Evolutionary conservation across 2,113 vertebrate species (phyloP).

Genomic region (Chrysemys picta): DNA sequence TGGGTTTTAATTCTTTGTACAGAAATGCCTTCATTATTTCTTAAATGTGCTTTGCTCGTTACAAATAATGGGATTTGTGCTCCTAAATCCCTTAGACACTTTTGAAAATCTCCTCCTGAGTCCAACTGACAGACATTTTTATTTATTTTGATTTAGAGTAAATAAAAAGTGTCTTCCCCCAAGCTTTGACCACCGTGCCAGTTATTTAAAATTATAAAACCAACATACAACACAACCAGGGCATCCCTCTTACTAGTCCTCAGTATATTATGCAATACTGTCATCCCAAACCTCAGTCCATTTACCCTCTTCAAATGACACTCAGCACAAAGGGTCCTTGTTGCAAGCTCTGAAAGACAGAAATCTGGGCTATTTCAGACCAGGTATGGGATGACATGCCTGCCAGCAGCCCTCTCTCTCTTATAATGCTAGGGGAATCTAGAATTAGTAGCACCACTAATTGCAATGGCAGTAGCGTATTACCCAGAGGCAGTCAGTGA

Average conservation of each 20-base stretch:
- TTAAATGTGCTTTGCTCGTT: constrained; percentile 39
- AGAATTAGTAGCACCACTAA: not conserved
- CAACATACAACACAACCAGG: not conserved
- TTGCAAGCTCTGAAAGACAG: not conserved
- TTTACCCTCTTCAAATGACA: not conserved
- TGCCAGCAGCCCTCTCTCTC: not conserved
- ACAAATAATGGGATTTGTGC: not conserved
- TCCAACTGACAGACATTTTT: not conserved
- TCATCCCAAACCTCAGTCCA: not conserved
- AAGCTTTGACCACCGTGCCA: not conserved
- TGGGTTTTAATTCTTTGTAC: constrained; percentile 36
- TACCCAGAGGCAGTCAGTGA: not conserved
- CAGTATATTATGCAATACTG: not conserved
- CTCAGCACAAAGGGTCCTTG: not conserved
- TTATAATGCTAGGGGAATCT: not conserved
- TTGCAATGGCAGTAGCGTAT: not conserved
- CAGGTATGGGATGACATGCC: not conserved
- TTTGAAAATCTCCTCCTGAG: fast-evolving
- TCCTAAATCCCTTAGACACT: fast-evolving
- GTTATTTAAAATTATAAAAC: not conserved
- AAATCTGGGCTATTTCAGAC: not conserved
- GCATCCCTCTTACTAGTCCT: fast-evolving
- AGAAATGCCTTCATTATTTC: constrained; percentile 35
- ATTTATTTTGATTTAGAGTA: not conserved
- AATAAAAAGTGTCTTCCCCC: not conserved